Base-by-base conservation (phyloP, 2,113 vertebrate genomes). In the Apistogramma diplotaenia region DNA sequence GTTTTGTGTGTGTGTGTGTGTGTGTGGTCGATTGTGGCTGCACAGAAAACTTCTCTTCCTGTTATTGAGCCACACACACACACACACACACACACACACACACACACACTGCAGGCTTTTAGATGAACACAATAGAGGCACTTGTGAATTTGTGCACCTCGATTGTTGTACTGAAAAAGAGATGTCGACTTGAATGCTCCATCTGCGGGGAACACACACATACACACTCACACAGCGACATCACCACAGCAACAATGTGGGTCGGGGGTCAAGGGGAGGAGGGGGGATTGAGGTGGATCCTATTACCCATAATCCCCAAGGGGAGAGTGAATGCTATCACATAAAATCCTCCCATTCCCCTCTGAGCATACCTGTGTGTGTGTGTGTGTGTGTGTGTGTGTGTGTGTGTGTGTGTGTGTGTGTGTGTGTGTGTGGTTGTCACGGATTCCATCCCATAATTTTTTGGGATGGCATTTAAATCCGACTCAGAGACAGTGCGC, bases 231-330 rank as follows among this genome's bases (percentile, higher is more conserved):
- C 55, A 77, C 60, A 61, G 37, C 37, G 43, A 70, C 23, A 78
- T 35, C 1, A 18, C 70, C 3, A 40, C 33, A 2, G 67, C 57
- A 83, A 90, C 80, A 87, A 85, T 81, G 31, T 35, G 77, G 83
- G 84, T 89, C 40, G 31, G 60, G 74, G 88, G 81, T 85, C 81
- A 87, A 83, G 67, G 79, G 61, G 78, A 73, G 81, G 81, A 13
- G 33, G 70, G 61, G 83, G 83, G 77, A 80, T 53, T 81, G 83
- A 82, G 62, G 51, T 67, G 74, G 83, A 91, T 91, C 85, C 80
- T 82, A 89, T 92, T 90, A 91, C 91, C 70, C 78, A 84, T 87
- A 91, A 91, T 89, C 83, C 88, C 82, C 0, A 18, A 73, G 79
- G 81, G 85, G 77, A 82, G 46, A 86, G 80, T 76, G 83, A 90